Evolutionary conservation across 2,888 invertebrate genomes (phyloP), one percentile per base, ranked within the genome.

Genomic region (Xestoiulus laeticollis): DNA sequence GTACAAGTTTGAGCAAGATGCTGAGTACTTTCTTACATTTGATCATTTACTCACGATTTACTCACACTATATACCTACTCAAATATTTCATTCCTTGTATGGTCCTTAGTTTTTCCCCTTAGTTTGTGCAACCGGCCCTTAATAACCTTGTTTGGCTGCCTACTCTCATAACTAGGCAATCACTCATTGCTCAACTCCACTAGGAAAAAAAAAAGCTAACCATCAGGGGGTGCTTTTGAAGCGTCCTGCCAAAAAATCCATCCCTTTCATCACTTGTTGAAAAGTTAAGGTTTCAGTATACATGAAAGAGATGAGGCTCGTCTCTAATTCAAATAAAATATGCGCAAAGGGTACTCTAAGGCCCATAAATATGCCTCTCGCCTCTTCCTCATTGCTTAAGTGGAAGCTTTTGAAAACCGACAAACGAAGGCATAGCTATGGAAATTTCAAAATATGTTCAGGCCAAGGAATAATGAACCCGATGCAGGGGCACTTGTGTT

Each of bases 171-270:
- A 10, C 26, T 14, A 30, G 78, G 30, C 78, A 78, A 78, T 14
- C 78, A 78, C 78, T 78, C 30, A 78, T 78, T 30, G 30, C 30
- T 14, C 78, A 19, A 3, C 30, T 30, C 10, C 22, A 38, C 1
- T 10, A 1, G 26, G 78, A 14, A 14, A 30, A 78, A 78, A 14
- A 14, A 30, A 78, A 78, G 30, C 78, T 38, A 78, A 10, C n/a
- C 78, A 30, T 78, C 78, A 78, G 78, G 78, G 30, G 78, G 30
- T 30, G 78, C 78, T 78, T 30, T 78, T 78, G 19, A 59, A 59
- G 10, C 19, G 53, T 53, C 14, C 30, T 26, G 12, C 14, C 78
- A 30, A 78, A n/a, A n/a, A 78, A 78, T 22, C 30, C 30, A 78
- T 78, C 30, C 30, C 30, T 78, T n/a, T 78, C 78, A 26, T 0